Evolutionary conservation across 35 echinoderm and acorn worm species (phyloP), one percentile per base, ranked within the genome.

Genomic region (Apostichopus parvimensis): DNA sequence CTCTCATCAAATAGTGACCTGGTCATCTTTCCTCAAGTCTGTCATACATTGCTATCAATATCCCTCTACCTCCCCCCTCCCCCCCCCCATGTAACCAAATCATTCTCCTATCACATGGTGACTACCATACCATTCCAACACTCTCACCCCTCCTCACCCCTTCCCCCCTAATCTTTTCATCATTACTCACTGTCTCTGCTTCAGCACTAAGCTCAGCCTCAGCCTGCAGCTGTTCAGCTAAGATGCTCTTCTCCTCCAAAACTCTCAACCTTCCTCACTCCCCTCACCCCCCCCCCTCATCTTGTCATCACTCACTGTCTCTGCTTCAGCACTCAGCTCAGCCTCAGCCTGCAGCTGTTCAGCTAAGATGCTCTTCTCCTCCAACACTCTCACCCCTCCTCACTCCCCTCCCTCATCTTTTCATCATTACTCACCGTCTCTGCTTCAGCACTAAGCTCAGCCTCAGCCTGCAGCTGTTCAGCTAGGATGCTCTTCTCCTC

Each of bases 311-410:
- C 96, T 88, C 20, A 98, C 97, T 83, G 95, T 80, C 57, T 99
- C 97, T 34, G 97, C 97, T 79, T 98, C 96, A 53, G 92, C 91
- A 81, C 93, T 94, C 13, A 99, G 58, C 89, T 99, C 97, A 4
- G 89, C 89, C 64, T 99, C 97, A 9, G 97, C 97, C 87, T 96
- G 95, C 6, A 99, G 89, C 91, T 99, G 97, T 73, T 99, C 97
- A 10, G 92, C 95, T 12, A 99, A 77, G 92, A 96, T 85, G 59
- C 88, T 99, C 97, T 99, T 99, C 83, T 99, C 97, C 17, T 96
- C 93, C 57, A 95, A 1, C 6, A 96, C 54, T 79, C n/a, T n/a
- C n/a, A n/a, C n/a, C n/a, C n/a, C n/a, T n/a, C n/a, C n/a, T n/a
- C n/a, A n/a, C n/a, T n/a, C n/a, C n/a, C 22, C 22, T 12, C 25